These are phyloP conservation scores for Ramphastos sulfuratus DNA, from an alignment of 2,113 vertebrate genomes.

Conservation along the genomic window DNA sequence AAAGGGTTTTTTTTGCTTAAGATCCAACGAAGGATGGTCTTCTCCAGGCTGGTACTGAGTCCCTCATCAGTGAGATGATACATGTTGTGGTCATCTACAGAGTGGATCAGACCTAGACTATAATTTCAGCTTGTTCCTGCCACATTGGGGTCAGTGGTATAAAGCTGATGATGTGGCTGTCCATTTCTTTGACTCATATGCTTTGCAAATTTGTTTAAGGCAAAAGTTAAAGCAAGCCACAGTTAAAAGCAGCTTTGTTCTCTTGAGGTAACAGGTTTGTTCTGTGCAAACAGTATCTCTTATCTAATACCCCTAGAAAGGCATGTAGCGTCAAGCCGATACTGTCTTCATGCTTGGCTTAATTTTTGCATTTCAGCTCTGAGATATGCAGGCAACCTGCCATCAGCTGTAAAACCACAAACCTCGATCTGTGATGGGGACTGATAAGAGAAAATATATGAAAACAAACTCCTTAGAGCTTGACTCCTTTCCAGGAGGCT, in stretches of 20 bases:
- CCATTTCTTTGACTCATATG: background rate
- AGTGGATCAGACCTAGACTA: background rate
- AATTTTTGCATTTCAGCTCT: conserved; percentile 59
- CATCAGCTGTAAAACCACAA: conserved; percentile 71
- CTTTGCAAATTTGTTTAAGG: background rate
- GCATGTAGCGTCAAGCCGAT: conserved; percentile 69
- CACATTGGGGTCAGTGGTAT: background rate
- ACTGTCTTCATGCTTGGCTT: conserved; percentile 68
- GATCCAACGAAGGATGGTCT: background rate
- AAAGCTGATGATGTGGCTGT: background rate
- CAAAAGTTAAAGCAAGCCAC: conserved; percentile 24
- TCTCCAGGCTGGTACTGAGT: background rate
- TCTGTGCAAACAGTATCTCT: conserved; percentile 61
- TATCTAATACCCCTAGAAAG: conserved; percentile 70
- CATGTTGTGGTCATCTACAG: background rate
- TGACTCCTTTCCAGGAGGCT: conserved; percentile 63
- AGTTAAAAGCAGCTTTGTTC: conserved; percentile 54
- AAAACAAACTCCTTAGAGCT: conserved; percentile 62
- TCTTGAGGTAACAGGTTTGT: conserved; percentile 66
- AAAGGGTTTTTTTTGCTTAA: background rate
- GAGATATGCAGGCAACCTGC: conserved; percentile 69
- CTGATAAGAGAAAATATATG: conserved; percentile 62
- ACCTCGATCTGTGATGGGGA: conserved; percentile 55
- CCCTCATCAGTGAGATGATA: background rate
- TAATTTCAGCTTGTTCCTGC: background rate